Evolutionary conservation across 2,113 vertebrate genomes (phyloP), one percentile per base, ranked within the genome.

Genomic region (Ranitomeya variabilis): DNA sequence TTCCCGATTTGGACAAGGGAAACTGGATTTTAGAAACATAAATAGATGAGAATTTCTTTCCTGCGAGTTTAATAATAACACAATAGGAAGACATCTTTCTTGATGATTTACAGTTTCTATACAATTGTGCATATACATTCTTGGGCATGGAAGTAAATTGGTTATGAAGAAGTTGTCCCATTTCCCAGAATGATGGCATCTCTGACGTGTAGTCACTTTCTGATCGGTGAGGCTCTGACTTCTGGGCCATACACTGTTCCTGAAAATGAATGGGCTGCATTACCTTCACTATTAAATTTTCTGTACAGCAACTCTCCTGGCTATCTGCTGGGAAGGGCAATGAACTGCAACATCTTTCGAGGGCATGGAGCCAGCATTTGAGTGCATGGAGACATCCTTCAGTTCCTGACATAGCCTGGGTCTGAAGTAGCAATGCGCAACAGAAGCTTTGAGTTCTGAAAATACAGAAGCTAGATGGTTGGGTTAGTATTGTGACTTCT

Each of bases 1-100:
- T 92, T 90, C 87, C 90, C 91, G 79, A 89, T 93, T 90, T 90
- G 91, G 89, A 91, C 92, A 90, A 89, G 87, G 89, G 90, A 87
- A 90, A 85, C 69, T 91, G 89, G 52, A 1, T 92, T 92, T 90
- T 89, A 85, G 83, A 87, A 60, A 54, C 3, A 0, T 77, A 92
- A 91, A 89, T 80, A 80, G 85, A 87, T 89, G 88, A 80, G 82
- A 87, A 86, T 90, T 77, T 60, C 88, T 79, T 74, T 91, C 89
- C 9, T 21, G 6, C 89, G 14, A 57, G 7, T n/a, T 80, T 80
- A 0, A 0, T 23, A 88, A 71, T 52, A 52, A 54, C 73, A 51
- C 73, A 76, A 76, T 76, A 57, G 54, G 45, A 18, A 52, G 31
- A 19, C 23, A 55, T 7, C 76, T 89, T 10, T 26, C 90, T 82